These are phyloP conservation scores for Styela clava DNA, from an alignment of 23 tunicate genomes.

Conservation along the genomic window DNA sequence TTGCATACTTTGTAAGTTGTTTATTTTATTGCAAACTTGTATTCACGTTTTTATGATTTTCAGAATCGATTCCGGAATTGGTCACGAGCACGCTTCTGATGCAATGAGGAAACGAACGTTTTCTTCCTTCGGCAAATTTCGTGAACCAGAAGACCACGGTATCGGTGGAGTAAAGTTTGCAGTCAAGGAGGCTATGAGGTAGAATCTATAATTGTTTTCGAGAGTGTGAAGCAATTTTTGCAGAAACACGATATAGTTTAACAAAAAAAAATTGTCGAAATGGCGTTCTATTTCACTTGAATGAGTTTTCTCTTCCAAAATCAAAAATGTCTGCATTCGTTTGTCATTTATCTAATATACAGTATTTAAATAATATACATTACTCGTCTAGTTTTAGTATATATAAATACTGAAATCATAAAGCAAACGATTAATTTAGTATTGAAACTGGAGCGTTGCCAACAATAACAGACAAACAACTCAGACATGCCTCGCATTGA, in stretches of 20 bases:
- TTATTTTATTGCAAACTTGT: too few species aligned
- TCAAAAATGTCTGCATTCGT: too few species aligned
- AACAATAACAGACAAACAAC: background rate
- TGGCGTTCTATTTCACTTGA: too few species aligned
- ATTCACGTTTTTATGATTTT: background rate
- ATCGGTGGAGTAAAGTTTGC: slow-evolving; percentile 72
- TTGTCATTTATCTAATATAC: too few species aligned
- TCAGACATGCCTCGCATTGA: background rate
- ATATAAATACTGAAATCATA: too few species aligned
- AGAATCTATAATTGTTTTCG: background rate
- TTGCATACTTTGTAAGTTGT: too few species aligned
- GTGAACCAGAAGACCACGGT: slow-evolving; percentile 49
- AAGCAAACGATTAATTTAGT: background rate
- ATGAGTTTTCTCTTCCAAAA: too few species aligned
- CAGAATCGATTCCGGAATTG: slow-evolving; percentile 79
- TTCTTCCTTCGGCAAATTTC: slow-evolving; percentile 23
- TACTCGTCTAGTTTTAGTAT: background rate
- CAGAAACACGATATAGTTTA: too few species aligned
- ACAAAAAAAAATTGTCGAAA: too few species aligned
- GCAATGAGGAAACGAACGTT: slow-evolving; percentile 25
- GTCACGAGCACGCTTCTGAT: slow-evolving; percentile 31
- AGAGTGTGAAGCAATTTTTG: too few species aligned
- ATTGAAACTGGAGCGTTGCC: background rate
- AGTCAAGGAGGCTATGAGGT: slow-evolving; percentile 59
- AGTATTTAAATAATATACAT: too few species aligned